Percentiles rank a stretch among this genome's conserved stretches.
These are phyloP conservation scores for Cydia strobilella DNA, from an alignment of 1,140 invertebrate species.

Conservation along the genomic window DNA sequence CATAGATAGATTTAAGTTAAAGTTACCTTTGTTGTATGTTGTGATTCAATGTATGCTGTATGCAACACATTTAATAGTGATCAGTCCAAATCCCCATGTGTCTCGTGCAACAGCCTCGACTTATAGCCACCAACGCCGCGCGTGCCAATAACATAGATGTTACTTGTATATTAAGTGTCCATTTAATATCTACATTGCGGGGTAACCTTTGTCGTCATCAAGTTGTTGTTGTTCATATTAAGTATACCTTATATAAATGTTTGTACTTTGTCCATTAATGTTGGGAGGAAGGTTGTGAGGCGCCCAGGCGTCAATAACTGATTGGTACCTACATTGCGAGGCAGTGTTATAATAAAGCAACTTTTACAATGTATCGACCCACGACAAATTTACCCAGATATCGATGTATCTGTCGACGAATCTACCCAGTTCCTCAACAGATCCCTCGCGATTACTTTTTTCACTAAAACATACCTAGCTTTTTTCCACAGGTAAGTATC, in stretches of 20 bases:
- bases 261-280: slow-evolving; percentile 37
- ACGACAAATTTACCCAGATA: too few species aligned
- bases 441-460: not conserved
- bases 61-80: slow-evolving; percentile 40
- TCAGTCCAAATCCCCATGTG: slow-evolving; percentile 35
- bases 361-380: slow-evolving; percentile 18
- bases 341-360: slow-evolving; percentile 22
- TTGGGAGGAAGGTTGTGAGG: slow-evolving; percentile 51
- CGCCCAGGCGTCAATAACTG: slow-evolving; percentile 1
- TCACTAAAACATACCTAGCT: not conserved
- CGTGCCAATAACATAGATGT: slow-evolving; percentile 22
- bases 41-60: slow-evolving; percentile 47
- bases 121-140: slow-evolving; percentile 26
- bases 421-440: not conserved
- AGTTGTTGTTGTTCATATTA: slow-evolving; percentile 33
- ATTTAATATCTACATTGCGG: slow-evolving; percentile 29
- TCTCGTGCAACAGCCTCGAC: slow-evolving; percentile 66
- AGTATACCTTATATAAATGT: slow-evolving; percentile 39
- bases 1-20: slow-evolving; percentile 52
- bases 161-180: slow-evolving; percentile 26
- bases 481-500: not conserved
- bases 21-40: slow-evolving; percentile 60
- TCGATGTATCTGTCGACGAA: too few species aligned
- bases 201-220: slow-evolving; percentile 31
- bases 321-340: slow-evolving; percentile 32